phyloP scores from a whole-genome alignment of 2,888 invertebrate genomes.

The Sturmia bella region DNA sequence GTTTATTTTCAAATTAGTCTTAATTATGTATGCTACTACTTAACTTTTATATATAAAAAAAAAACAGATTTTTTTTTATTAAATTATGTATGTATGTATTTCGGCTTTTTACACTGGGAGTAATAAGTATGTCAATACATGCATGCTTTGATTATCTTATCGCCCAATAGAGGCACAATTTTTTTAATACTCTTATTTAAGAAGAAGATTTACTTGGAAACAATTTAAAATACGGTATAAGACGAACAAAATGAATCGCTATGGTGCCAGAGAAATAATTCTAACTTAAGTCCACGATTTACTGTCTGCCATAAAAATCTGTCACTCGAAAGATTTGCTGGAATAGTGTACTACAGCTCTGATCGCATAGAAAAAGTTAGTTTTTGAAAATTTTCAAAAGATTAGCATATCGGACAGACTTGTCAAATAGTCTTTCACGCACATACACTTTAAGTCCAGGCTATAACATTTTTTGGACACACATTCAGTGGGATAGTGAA shows the following conservation, averaged over 20 bases:
- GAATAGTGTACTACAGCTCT: too few relatives aligned
- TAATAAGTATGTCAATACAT: not conserved
- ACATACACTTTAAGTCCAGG: too few relatives aligned
- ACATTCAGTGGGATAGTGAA: too few relatives aligned
- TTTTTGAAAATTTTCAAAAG: too few relatives aligned
- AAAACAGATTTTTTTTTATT: not conserved
- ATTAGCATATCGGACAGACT: too few relatives aligned
- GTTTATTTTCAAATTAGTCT: constrained; percentile 11
- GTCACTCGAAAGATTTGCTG: too few relatives aligned
- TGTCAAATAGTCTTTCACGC: too few relatives aligned
- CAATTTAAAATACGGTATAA: not conserved
- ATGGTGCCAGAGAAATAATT: too few relatives aligned
- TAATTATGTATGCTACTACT: not conserved
- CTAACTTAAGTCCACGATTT: too few relatives aligned
- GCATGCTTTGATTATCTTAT: constrained; percentile 43
- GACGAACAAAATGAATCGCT: not conserved
- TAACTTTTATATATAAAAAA: constrained; percentile 3
- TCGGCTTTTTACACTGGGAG: constrained; percentile 1
- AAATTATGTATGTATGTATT: not conserved
- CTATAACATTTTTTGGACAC: too few relatives aligned
- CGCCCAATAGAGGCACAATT: constrained; percentile 35
- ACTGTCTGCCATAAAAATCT: too few relatives aligned
- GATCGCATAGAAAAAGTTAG: too few relatives aligned
- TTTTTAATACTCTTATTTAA: constrained; percentile 2
- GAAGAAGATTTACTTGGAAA: not conserved